These are phyloP conservation scores for Halcyon senegalensis DNA, from an alignment of 2,113 vertebrate species.

Conservation along the genomic window DNA sequence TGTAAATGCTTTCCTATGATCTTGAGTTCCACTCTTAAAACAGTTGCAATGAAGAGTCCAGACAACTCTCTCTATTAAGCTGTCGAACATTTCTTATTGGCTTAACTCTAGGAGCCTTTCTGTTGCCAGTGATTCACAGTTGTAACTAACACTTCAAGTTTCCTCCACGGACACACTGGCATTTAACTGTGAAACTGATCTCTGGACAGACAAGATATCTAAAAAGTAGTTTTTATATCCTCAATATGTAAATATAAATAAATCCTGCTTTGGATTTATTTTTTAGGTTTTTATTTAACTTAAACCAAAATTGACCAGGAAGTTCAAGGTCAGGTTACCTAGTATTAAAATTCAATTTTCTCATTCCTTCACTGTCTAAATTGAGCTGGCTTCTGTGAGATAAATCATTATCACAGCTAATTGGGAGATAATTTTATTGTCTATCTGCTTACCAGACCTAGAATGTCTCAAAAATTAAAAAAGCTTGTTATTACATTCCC, in stretches of 20 bases:
- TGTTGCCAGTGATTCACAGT: background rate
- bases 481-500: background rate
- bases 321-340: background rate
- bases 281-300: background rate
- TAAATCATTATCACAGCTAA: background rate
- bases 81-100: background rate
- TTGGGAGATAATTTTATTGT: background rate
- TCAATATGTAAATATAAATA: rapidly evolving
- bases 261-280: background rate
- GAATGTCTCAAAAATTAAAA: background rate
- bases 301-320: background rate
- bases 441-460: background rate
- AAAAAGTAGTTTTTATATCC: background rate
- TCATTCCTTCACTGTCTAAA: background rate
- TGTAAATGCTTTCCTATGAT: background rate
- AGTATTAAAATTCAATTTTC: background rate
- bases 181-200: background rate
- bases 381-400: background rate
- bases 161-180: background rate
- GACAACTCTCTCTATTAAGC: background rate
- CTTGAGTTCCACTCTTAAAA: background rate
- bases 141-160: background rate
- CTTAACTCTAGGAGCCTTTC: background rate
- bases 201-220: background rate
- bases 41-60: background rate